phyloP scores from a whole-genome alignment of 2,888 invertebrate species.

The Acrocera orbiculus region DNA sequence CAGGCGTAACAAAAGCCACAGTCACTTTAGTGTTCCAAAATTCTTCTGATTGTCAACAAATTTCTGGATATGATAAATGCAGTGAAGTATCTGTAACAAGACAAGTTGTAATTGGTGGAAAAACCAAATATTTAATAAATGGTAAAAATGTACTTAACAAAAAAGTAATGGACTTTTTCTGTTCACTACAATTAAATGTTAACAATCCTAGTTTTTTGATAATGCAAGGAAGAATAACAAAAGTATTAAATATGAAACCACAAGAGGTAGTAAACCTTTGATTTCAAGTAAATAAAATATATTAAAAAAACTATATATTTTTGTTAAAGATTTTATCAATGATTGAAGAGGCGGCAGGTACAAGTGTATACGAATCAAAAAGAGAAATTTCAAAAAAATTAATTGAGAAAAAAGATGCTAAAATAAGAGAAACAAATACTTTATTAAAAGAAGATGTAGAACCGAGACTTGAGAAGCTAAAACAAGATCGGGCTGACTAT shows the following conservation, averaged over 20 bases:
- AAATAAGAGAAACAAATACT: slow-evolving; percentile 67
- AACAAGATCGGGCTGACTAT: slow-evolving; percentile 68
- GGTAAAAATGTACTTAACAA: slow-evolving; percentile 81
- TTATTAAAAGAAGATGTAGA: slow-evolving; percentile 68
- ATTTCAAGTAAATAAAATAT: not conserved
- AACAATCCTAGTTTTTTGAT: slow-evolving; percentile 99
- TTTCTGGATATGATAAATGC: slow-evolving; percentile 78
- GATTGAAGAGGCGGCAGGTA: slow-evolving; percentile 98
- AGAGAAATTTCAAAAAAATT: slow-evolving; percentile 69
- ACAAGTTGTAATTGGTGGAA: slow-evolving; percentile 69
- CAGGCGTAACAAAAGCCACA: slow-evolving; percentile 86
- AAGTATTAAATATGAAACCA: slow-evolving; percentile 98
- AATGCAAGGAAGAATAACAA: slow-evolving; percentile 98
- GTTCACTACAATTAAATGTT: slow-evolving; percentile 91
- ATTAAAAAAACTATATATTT: not conserved
- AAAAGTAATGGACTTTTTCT: slow-evolving; percentile 84
- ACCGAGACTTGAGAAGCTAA: slow-evolving; percentile 73
- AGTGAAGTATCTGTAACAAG: slow-evolving; percentile 85
- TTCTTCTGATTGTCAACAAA: slow-evolving; percentile 57
- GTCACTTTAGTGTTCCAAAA: slow-evolving; percentile 96
- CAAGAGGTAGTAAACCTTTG: slow-evolving; percentile 47
- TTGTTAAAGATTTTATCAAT: slow-evolving; percentile 63
- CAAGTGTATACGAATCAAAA: slow-evolving; percentile 90
- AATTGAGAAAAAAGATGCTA: slow-evolving; percentile 84
- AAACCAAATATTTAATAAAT: slow-evolving; percentile 87